Evolutionary conservation across 2,113 vertebrate genomes (phyloP).

Genomic region (Mastomys coucha): DNA sequence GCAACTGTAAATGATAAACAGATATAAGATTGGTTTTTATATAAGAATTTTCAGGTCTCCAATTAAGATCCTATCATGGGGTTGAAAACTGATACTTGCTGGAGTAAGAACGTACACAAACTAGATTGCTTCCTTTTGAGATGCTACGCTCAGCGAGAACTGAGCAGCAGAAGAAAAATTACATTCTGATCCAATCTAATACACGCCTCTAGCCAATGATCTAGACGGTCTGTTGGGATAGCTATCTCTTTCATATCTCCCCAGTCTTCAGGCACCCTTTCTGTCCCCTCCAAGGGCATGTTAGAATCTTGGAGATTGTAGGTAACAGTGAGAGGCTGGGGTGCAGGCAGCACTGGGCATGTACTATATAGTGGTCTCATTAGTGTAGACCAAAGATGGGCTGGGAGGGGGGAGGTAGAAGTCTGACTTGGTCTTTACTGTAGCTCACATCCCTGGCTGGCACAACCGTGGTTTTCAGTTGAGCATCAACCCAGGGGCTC

Average conservation of each 20-base stretch:
- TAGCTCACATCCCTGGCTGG: not conserved
- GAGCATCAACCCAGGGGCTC: fast-evolving
- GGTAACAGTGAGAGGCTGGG: fast-evolving
- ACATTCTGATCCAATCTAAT: not conserved
- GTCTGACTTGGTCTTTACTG: not conserved
- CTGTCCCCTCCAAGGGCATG: not conserved
- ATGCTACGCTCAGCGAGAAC: not conserved
- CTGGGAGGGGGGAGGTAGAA: no score
- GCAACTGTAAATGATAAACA: not conserved
- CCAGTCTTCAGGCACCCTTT: not conserved
- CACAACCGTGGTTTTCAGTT: not conserved
- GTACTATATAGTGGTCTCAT: fast-evolving
- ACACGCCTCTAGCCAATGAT: not conserved
- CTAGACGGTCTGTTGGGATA: not conserved
- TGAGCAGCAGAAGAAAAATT: not conserved
- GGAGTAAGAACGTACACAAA: not conserved
- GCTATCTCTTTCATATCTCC: not conserved
- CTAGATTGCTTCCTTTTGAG: not conserved
- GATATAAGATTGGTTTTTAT: not conserved
- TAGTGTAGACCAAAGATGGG: not conserved
- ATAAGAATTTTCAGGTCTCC: not conserved
- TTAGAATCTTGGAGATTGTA: not conserved
- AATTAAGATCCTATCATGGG: not conserved
- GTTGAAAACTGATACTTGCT: not conserved
- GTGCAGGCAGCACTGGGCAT: not conserved